Base-by-base conservation (phyloP, 1,140 invertebrate species). In the Drosophila ananassae region DNA sequence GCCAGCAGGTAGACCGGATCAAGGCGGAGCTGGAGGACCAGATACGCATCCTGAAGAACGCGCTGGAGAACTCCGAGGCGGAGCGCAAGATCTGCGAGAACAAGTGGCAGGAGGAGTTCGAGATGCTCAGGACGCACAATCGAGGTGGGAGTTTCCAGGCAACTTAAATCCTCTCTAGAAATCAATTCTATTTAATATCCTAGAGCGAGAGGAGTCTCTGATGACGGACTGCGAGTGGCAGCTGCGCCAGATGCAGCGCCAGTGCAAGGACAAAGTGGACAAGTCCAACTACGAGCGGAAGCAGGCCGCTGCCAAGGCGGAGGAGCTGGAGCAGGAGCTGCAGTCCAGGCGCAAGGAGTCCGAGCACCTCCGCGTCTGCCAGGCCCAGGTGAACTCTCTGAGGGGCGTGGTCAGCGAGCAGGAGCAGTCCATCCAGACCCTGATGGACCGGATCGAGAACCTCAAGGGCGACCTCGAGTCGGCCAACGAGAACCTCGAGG, bases 161-260 rank as follows among this genome's bases (percentile, higher is more conserved):
- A 3, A 8, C 6, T 9, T 1, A 46, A 4, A 5, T 10, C 17
- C 17, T 1, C 0, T 17, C 17, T 17, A 17, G 17, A 17, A 30
- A 24, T 10, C 92, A 76, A 2, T 24, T 13, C 0, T 0, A 8
- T 0, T 25, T 8, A 3, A 2, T 1, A 7, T 28, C 55, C 10
- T 92, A 67, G 91, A 94, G 21, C 93, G 94, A 59, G 94, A 95
- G 82, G 94, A 95, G 58, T 93, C 94, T 72, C 87, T 95, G 17
- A 91, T 95, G 79, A 94, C 95, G 54, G 95, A 95, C 84, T 95
- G 95, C 71, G 95, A 95, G 91, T 95, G 95, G 94, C 95, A 95
- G 81, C 80, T 95, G 32, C 87, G 94, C 44, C 94, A 95, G 89
- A 94, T 95, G 63, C 93, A 95, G 81, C 92, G 93, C 58, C 92